Conservation (phyloP, 2,888 invertebrate genomes). For the Drosophila meridiana region DNA sequence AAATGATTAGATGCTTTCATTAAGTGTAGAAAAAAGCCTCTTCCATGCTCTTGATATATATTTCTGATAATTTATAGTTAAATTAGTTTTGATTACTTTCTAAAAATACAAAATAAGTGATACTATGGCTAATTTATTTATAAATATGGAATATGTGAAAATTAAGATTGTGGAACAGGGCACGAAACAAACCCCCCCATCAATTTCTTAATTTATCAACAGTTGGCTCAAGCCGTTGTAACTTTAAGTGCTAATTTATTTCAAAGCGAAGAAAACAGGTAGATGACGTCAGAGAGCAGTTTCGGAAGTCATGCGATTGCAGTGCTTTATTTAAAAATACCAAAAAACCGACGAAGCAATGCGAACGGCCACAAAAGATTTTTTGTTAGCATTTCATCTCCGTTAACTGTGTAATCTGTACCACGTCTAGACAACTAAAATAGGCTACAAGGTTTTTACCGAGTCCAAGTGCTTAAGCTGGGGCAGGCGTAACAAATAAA, state of each 20-base stretch:
- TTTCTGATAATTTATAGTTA: conserved; percentile 69
- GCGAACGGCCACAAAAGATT: conserved; percentile 16
- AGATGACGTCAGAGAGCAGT: conserved; percentile 37
- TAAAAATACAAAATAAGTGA: conserved; percentile 82
- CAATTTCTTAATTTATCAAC: conserved; percentile 60
- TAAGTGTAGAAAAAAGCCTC: conserved; percentile 69
- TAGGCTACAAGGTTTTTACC: conserved; percentile 39
- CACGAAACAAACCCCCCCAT: conserved; percentile 29
- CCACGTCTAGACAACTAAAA: conserved; percentile 28
- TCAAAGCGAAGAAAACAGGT: conserved; percentile 37
- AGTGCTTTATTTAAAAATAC: conserved; percentile 28
- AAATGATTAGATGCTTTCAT: conserved; percentile 63
- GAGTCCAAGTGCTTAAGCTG: conserved; percentile 30
- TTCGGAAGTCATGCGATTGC: conserved; percentile 21
- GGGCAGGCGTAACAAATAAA: conserved; percentile 17
- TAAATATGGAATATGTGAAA: conserved; percentile 58
- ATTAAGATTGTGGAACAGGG: conserved; percentile 35
- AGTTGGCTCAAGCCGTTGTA: conserved; percentile 61
- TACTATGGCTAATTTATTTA: conserved; percentile 83
- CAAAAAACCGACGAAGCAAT: conserved; percentile 28
- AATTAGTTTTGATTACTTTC: conserved; percentile 78
- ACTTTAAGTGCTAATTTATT: conserved; percentile 79
- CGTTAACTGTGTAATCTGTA: conserved; percentile 23
- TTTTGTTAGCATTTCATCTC: conserved; percentile 17
- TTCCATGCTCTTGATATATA: conserved; percentile 74